Evolutionary conservation across 2,888 invertebrate species (phyloP).

Genomic region (Leucania comma): DNA sequence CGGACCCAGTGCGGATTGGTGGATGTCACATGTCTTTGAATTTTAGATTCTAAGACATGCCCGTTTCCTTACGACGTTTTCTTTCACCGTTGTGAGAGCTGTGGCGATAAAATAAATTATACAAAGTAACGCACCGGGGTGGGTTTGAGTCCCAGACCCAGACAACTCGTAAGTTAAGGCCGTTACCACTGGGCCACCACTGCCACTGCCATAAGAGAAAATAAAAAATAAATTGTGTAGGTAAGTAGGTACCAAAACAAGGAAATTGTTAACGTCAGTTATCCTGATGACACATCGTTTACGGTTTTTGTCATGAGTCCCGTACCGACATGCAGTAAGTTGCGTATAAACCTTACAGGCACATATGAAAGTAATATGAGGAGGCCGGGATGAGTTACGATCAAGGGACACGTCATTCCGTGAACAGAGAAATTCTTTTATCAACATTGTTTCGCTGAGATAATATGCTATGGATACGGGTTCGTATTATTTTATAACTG

Average conservation of each 20-base stretch:
- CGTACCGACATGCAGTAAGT: constrained; percentile 63
- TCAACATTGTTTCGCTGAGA: constrained; percentile 77
- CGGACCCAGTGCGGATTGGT: too few relatives aligned
- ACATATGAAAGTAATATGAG: constrained; percentile 79
- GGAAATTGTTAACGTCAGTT: constrained; percentile 31
- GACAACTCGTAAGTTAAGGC: too few relatives aligned
- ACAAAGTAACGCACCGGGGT: too few relatives aligned
- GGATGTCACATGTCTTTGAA: too few relatives aligned
- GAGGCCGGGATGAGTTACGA: constrained; percentile 78
- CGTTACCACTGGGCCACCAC: too few relatives aligned
- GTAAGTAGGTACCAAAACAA: background rate
- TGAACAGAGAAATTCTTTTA: constrained; percentile 80
- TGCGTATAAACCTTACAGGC: constrained; percentile 71
- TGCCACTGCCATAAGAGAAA: constrained; percentile 3
- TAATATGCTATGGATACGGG: constrained; percentile 69
- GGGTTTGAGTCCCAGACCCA: too few relatives aligned
- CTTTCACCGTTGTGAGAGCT: too few relatives aligned
- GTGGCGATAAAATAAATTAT: too few relatives aligned
- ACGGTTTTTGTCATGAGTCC: constrained; percentile 70
- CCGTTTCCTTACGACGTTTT: too few relatives aligned
- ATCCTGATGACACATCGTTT: constrained; percentile 71
- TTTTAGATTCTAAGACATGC: too few relatives aligned
- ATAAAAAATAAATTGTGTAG: constrained; percentile 15
- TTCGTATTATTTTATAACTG: constrained; percentile 68
- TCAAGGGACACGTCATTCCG: constrained; percentile 78